phyloP scores from a whole-genome alignment of 2,888 invertebrate species.

The Lithophane leautieri region DNA sequence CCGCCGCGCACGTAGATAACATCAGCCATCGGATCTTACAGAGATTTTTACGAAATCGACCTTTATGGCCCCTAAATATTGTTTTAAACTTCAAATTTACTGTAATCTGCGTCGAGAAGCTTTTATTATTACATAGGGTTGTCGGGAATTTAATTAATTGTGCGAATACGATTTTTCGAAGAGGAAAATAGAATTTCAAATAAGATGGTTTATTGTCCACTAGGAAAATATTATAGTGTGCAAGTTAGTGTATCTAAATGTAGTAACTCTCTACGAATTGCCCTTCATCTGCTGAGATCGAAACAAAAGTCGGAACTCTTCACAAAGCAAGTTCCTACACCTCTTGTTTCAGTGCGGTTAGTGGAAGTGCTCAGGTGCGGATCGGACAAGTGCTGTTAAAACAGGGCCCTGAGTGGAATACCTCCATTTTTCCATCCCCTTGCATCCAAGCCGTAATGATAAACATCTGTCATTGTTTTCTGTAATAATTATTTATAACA shows the following conservation, averaged over 20 bases:
- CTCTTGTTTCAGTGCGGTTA: no score
- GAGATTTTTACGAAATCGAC: conserved; percentile 55
- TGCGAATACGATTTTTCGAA: not conserved
- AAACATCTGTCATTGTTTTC: no score
- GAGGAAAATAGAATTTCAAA: not conserved
- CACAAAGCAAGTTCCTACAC: not conserved
- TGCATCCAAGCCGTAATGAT: no score
- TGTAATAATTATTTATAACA: no score
- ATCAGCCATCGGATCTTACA: conserved; percentile 36
- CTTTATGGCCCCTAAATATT: conserved; percentile 43
- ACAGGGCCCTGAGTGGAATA: no score
- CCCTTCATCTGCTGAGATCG: not conserved
- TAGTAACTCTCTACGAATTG: not conserved
- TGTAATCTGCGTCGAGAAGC: conserved; percentile 9
- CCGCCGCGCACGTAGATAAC: conserved; percentile 45
- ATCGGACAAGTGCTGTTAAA: no score
- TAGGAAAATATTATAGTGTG: not conserved
- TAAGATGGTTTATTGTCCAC: no score
- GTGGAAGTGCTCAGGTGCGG: no score
- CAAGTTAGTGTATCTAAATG: not conserved
- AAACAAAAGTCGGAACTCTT: not conserved
- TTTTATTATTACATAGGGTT: not conserved
- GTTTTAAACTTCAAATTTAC: conserved; percentile 35
- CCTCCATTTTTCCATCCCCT: no score
- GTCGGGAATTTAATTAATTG: not conserved